A percentile compares a stretch with the other conserved stretches of the same genome.
phyloP scores from a whole-genome alignment of 92 coral and sea anemone species.

The Heteractis magnifica region DNA sequence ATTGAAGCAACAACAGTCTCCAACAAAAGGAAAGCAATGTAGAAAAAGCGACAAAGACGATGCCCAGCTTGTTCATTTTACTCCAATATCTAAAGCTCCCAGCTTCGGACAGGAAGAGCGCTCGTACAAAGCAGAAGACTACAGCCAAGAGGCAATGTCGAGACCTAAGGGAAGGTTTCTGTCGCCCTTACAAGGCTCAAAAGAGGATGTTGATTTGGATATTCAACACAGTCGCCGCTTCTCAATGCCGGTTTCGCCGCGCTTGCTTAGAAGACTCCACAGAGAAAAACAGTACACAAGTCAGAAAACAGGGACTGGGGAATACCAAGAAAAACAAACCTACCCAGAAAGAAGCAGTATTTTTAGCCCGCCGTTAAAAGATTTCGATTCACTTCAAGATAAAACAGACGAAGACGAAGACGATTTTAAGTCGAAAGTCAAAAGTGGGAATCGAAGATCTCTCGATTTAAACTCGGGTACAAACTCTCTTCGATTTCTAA shows the following conservation, averaged over 20 bases:
- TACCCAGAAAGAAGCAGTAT: background rate
- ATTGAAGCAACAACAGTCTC: background rate
- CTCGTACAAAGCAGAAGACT: background rate
- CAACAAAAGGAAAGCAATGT: background rate
- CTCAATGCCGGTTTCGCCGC: background rate
- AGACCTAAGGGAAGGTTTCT: background rate
- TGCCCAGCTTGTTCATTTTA: background rate
- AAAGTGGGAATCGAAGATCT: background rate
- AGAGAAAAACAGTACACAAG: background rate
- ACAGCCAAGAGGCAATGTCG: background rate
- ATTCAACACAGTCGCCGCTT: background rate
- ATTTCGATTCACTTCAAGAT: background rate
- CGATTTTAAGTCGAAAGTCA: background rate
- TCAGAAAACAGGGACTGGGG: background rate
- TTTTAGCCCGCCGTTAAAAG: background rate
- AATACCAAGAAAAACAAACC: background rate
- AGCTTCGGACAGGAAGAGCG: background rate
- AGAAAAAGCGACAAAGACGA: background rate
- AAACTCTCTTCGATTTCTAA: background rate
- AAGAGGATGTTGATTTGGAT: background rate
- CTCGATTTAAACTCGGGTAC: background rate
- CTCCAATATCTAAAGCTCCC: background rate
- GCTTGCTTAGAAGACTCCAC: background rate
- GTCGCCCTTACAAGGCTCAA: background rate
- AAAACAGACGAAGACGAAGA: background rate